Evolutionary conservation across 1,140 invertebrate species (phyloP), one percentile per base, ranked within the genome.

Genomic region (Galleria mellonella): DNA sequence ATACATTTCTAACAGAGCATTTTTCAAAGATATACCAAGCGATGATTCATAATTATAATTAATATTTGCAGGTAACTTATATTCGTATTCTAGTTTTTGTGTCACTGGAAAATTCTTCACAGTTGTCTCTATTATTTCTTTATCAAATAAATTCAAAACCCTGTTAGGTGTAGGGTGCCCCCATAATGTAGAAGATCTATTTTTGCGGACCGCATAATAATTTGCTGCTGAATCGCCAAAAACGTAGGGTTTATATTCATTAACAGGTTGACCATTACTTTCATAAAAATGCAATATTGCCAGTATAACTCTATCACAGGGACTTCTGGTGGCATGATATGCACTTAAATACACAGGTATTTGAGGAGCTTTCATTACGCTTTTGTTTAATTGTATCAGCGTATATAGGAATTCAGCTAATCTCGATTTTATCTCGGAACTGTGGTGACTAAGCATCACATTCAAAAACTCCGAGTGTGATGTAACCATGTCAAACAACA

Each of bases 201-300:
- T 91, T 87, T 45, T 89, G 64, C 90, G 88, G 0, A 94, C 83
- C 9, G 92, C 91, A 58, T 95, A 95, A 72, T 94, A 90, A 27
- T 89, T 90, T 8, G 92, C 90, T 0, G 94, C 94, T 9, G 91
- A 89, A 64, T 90, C 89, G 4, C 94, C 94, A 91, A 92, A 96
- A 0, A 96, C 81, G 60, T 92, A 95, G 9, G 94, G 94, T 51
- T 91, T 91, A 59, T 90, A 94, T 76, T 91, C 86, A 33, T 88
- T 85, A 9, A 94, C 85, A 47, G 89, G 89, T 29, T 90, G 77
- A 9, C 87, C 87, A 38, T 88, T 85, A 27, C 64, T 72, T 71
- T 93, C 92, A 58, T 93, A 93, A 49, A 88, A 85, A 15, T 89
- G 82, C 27, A 93, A 64, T 54, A 93, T 87, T 12, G 86, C 79